Evolutionary conservation across 2,888 invertebrate genomes (phyloP).

Genomic region (Embidobia sp.): DNA sequence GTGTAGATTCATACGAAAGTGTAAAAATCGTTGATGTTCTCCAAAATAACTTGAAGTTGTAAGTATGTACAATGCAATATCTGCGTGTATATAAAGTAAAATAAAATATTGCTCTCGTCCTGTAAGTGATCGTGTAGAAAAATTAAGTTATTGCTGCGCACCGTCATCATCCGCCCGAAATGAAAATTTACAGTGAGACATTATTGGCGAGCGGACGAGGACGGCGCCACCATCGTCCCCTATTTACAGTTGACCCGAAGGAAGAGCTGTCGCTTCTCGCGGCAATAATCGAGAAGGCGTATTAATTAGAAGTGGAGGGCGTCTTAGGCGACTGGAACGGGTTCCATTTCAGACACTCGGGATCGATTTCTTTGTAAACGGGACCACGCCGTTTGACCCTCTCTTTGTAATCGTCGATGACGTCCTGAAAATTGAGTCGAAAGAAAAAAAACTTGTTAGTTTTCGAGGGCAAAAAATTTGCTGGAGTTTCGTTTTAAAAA

Average conservation of each 20-base stretch:
- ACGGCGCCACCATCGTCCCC: neutral
- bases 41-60: too few relatives aligned
- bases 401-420: conserved; percentile 95
- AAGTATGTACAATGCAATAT: too few relatives aligned
- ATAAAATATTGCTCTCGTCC: conserved; percentile 26
- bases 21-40: too few relatives aligned
- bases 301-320: conserved; percentile 81
- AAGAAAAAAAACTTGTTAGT: conserved; percentile 29
- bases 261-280: conserved; percentile 14
- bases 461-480: too few relatives aligned
- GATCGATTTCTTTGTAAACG: conserved; percentile 93
- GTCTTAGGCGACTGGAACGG: conserved; percentile 87
- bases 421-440: conserved; percentile 85
- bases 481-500: too few relatives aligned
- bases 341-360: conserved; percentile 93
- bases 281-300: conserved; percentile 58
- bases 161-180: neutral
- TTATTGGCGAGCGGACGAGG: neutral
- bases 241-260: conserved; percentile 26
- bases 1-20: too few relatives aligned
- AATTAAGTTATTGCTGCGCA: conserved; percentile 43
- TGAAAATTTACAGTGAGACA: conserved; percentile 12
- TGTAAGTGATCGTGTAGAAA: neutral
- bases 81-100: conserved; percentile 26
- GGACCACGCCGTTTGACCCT: conserved; percentile 88